phyloP scores from a whole-genome alignment of 1,140 invertebrate genomes.

The Pentalonia nigronervosa region DNA sequence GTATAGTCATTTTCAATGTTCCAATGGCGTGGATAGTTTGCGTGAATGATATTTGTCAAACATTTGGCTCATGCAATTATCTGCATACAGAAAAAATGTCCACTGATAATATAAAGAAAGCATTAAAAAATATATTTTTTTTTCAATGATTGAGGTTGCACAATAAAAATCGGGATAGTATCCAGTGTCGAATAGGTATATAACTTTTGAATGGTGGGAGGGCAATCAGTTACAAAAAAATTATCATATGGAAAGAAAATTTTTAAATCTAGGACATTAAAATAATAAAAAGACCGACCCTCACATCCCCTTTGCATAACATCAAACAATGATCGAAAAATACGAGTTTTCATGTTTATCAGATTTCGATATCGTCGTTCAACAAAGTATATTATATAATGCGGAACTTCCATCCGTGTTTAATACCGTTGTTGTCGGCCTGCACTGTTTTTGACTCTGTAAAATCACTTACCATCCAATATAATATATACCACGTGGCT shows the following conservation, averaged over 20 bases:
- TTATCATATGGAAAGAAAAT: too few relatives aligned
- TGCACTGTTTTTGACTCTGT: not conserved
- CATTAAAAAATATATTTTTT: too few relatives aligned
- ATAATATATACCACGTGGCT: not conserved
- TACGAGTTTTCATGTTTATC: not conserved
- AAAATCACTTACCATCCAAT: not conserved
- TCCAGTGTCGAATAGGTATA: too few relatives aligned
- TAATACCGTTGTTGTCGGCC: not conserved
- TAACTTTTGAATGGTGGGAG: too few relatives aligned
- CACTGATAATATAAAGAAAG: not conserved
- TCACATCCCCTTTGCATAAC: too few relatives aligned
- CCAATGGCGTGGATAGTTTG: constrained; percentile 12
- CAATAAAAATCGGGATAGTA: not conserved
- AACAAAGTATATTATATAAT: not conserved
- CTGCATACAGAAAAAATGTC: not conserved
- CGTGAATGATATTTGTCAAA: constrained; percentile 29
- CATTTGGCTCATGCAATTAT: constrained; percentile 37
- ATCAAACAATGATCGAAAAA: not conserved
- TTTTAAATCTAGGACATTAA: too few relatives aligned
- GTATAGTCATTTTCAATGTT: not conserved
- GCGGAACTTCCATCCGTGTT: not conserved
- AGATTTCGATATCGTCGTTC: not conserved
- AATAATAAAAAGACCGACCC: too few relatives aligned
- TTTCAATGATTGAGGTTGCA: too few relatives aligned
- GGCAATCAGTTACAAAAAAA: too few relatives aligned